Conservation (phyloP, 1,140 invertebrate species). For the Pogonognathellus flavescens region DNA sequence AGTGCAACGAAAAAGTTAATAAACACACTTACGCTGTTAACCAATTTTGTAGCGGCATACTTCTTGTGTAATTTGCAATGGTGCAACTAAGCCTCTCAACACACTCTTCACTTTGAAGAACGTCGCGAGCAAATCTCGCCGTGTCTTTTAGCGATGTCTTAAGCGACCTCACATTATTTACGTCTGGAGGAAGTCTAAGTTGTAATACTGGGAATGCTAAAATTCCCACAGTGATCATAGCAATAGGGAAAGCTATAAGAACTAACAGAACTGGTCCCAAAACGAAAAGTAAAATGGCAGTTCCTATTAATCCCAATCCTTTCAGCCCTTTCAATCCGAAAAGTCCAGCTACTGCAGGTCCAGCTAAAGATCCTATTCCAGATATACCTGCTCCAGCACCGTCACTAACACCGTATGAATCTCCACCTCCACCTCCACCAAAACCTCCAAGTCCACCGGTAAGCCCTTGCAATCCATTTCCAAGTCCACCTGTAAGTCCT, state of each 20-base stretch:
- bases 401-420: slow-evolving; percentile 9
- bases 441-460: neutral
- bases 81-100: slow-evolving; percentile 59
- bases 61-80: slow-evolving; percentile 35
- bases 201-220: slow-evolving; percentile 54
- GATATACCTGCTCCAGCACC: neutral
- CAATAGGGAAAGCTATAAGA: slow-evolving; percentile 41
- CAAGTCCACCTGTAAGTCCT: slow-evolving; percentile 10
- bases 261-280: slow-evolving; percentile 45
- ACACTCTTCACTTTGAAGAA: slow-evolving; percentile 60
- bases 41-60: slow-evolving; percentile 30
- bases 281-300: slow-evolving; percentile 30
- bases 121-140: slow-evolving; percentile 26
- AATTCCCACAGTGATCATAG: slow-evolving; percentile 46
- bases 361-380: slow-evolving; percentile 10
- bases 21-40: slow-evolving; percentile 33
- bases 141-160: neutral
- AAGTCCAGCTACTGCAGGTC: neutral
- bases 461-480: slow-evolving; percentile 32
- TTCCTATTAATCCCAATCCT: slow-evolving; percentile 16
- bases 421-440: neutral
- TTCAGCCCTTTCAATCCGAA: slow-evolving; percentile 41
- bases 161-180: neutral
- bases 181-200: slow-evolving; percentile 3
- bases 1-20: no score